Evolutionary conservation across 2,113 vertebrate genomes (phyloP).

Genomic region (Corythornis madagascariensis): DNA sequence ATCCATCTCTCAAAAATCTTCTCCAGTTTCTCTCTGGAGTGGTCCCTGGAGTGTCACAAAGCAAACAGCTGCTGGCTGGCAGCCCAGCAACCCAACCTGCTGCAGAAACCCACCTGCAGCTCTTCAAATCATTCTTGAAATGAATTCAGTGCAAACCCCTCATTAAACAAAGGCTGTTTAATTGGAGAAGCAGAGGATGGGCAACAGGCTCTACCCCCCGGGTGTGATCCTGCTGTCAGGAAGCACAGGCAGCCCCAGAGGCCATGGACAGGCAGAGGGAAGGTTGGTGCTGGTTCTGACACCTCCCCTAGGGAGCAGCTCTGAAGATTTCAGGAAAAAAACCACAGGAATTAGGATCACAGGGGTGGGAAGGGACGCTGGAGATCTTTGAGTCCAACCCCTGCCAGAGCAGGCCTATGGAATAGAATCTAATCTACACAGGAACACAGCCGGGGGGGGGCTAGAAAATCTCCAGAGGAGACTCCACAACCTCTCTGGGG

Average conservation of each 20-base stretch:
- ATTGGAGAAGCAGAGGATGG: neutral
- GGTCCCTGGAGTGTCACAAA: neutral
- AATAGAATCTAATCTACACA: too few species aligned
- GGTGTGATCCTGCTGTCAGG: neutral
- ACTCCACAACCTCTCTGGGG: too few species aligned
- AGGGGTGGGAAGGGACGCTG: too few species aligned
- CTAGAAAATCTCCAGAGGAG: too few species aligned
- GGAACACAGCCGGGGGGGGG: too few species aligned
- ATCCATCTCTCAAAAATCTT: neutral
- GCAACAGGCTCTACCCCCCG: rapidly evolving
- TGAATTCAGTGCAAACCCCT: neutral
- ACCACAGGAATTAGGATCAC: too few species aligned
- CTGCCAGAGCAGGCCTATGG: too few species aligned
- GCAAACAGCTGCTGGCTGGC: rapidly evolving
- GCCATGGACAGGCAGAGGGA: rapidly evolving
- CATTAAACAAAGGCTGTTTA: neutral
- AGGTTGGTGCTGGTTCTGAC: too few species aligned
- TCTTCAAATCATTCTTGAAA: neutral
- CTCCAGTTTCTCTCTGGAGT: rapidly evolving
- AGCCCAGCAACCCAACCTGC: neutral
- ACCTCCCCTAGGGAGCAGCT: too few species aligned
- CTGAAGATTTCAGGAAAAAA: too few species aligned
- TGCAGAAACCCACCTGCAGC: neutral
- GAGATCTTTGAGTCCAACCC: too few species aligned
- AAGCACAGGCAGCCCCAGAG: rapidly evolving